Base-by-base conservation (phyloP, 1,140 invertebrate genomes). In the Eurosta solidaginis region DNA sequence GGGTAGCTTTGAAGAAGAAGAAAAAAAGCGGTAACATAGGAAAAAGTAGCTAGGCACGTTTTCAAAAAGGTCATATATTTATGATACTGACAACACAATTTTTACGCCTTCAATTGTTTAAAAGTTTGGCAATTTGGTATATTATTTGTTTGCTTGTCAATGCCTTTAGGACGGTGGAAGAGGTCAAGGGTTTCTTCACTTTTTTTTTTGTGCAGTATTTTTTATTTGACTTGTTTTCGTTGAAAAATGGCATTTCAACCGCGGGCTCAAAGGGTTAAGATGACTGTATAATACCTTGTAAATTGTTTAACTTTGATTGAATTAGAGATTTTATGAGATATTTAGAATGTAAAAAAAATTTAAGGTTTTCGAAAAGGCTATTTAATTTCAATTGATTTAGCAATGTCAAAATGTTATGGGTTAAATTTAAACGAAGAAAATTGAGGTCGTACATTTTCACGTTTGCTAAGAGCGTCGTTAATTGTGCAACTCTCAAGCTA, bases 71-170 rank as follows among this genome's bases (percentile, higher is more conserved):
- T 47, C 44, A 47, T 74, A 74, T 44, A 20, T 45, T 74, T 74
- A 47, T 47, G 27, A 74, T 74, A 74, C 45, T 74, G 73, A 74
- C 73, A 74, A 74, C 40, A 47, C 73, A 74, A 74, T 74, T 74
- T 74, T 74, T 74, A 74, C 73, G 73, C 73, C 73, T 74, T 74
- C 73, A 74, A 47, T 74, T 74, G 73, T 74, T 25, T 74, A 47
- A 74, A 68, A 74, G 73, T 74, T 74, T 74, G 73, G 73, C 73
- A 74, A 74, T 74, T 74, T 29, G 36, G 25, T 74, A 45, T 74
- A 74, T 47, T 47, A 74, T 74, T 74, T 74, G 73, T 74, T 74
- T 74, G 27, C 40, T 74, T 74, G 73, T 74, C 73, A 74, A 40
- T 75, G 73, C 25, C 42, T 75, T 6, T 10, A 12, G 22, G 73